Evolutionary conservation across 2,888 invertebrate genomes (phyloP), one percentile per base, ranked within the genome.

Genomic region (Drosophila paracracens): DNA sequence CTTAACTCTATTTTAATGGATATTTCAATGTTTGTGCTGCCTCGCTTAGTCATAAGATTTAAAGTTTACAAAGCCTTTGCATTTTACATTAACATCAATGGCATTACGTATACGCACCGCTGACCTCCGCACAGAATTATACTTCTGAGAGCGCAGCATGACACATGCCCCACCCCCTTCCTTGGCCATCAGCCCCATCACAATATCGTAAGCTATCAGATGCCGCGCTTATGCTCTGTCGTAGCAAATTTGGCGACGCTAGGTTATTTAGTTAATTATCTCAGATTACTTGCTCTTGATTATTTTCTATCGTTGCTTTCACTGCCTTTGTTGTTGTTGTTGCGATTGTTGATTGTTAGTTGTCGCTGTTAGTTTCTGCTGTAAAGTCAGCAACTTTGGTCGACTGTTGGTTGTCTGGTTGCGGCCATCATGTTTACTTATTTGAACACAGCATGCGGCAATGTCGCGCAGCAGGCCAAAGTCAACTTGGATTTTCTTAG

Each of bases 211-310:
- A 59, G 79, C 72, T 58, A 72, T 63, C 70, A 64, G 65, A 71
- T 75, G 72, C 66, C 64, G 72, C 54, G 73, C 73, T 83, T 67
- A 70, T 71, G 68, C 48, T 60, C 69, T 80, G 73, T 78, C 76
- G 82, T 76, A 74, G 77, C 85, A 83, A 88, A 85, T 88, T 85
- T 77, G 85, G 79, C 83, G 81, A 74, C 85, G 81, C 75, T 80
- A 74, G 88, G 83, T 86, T 83, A 86, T 86, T 86, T 76, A 82
- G 88, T 86, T 86, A 86, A 86, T 86, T 86, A 88, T 88, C 83
- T 83, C 74, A 76, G 88, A 88, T 86, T 86, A 88, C 88, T 88
- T 79, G 74, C 80, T 88, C 85, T 85, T 79, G 88, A 88, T 85
- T 86, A 86, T 88, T 85, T 87, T 85, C 85, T 75, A 79, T 77